Evolutionary conservation across 2,888 invertebrate genomes (phyloP).

Genomic region (Stenichneumon culpator): DNA sequence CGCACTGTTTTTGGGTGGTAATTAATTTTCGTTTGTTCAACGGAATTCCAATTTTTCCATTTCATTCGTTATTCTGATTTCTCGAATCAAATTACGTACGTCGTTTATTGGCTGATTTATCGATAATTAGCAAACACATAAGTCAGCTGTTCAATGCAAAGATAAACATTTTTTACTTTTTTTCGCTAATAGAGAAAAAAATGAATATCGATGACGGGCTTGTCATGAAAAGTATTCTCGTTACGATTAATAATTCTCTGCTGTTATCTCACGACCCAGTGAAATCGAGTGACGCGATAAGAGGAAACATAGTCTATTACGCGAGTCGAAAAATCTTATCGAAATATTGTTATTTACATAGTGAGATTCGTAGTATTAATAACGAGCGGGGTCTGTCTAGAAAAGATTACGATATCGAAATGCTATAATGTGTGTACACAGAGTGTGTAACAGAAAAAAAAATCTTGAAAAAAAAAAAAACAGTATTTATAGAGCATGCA

Average conservation of each 20-base stretch:
- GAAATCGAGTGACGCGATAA: background rate
- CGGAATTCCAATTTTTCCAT: too few relatives aligned
- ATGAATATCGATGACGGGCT: background rate
- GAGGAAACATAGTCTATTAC: background rate
- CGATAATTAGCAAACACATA: too few relatives aligned
- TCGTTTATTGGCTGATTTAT: too few relatives aligned
- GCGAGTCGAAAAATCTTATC: background rate
- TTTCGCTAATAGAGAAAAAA: background rate
- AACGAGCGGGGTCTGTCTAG: background rate
- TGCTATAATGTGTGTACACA: background rate
- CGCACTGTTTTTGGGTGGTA: too few relatives aligned
- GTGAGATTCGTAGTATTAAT: background rate
- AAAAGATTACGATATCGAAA: background rate
- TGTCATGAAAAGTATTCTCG: too few relatives aligned
- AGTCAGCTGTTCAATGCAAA: background rate
- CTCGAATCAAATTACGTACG: too few relatives aligned
- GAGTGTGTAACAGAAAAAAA: background rate
- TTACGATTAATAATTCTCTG: too few relatives aligned
- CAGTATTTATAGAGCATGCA: constrained; percentile 1
- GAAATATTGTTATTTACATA: background rate
- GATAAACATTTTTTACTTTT: background rate
- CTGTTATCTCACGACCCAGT: background rate
- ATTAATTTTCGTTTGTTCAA: too few relatives aligned
- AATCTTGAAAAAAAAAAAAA: background rate
- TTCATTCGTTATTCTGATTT: too few relatives aligned